Conservation (phyloP, 2,797 vertebrate species). For the Centroberyx gerrardi region DNA sequence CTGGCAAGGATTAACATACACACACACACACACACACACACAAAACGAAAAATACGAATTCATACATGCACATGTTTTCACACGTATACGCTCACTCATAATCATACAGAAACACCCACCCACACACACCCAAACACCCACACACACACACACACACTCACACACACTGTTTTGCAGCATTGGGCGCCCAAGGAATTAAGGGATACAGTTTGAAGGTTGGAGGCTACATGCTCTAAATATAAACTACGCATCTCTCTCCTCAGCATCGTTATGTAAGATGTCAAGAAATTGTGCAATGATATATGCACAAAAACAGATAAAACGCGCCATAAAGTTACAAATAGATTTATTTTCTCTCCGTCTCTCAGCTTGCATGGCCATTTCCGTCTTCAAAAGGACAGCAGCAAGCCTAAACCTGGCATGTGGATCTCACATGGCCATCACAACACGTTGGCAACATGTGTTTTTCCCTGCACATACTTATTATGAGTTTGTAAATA, state of each 20-base stretch:
- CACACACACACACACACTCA: slow-evolving; percentile 41
- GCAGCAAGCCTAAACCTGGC: not conserved
- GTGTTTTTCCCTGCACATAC: slow-evolving; percentile 24
- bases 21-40: slow-evolving; percentile 34
- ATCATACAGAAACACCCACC: slow-evolving; percentile 66
- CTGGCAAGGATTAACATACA: slow-evolving; percentile 60
- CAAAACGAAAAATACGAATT: slow-evolving; percentile 46
- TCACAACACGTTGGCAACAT: slow-evolving; percentile 23
- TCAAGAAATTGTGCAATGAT: slow-evolving; percentile 6
- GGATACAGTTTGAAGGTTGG: slow-evolving; percentile 67
- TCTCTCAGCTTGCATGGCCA: not conserved
- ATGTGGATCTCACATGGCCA: not conserved
- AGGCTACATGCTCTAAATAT: slow-evolving; percentile 65
- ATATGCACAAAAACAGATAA: not conserved
- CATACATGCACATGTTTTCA: slow-evolving; percentile 54
- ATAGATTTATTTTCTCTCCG: not conserved
- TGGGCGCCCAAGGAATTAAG: slow-evolving; percentile 60
- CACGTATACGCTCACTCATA: slow-evolving; percentile 53
- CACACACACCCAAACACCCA: slow-evolving; percentile 38
- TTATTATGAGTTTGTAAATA: slow-evolving; percentile 27
- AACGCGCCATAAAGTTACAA: slow-evolving; percentile 1
- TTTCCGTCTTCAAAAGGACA: slow-evolving; percentile 4
- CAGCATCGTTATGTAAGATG: slow-evolving; percentile 65
- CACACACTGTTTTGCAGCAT: slow-evolving; percentile 64
- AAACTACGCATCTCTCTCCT: slow-evolving; percentile 43